Base-by-base conservation (phyloP, 2,888 invertebrate genomes). In the Sialis fuliginosa region DNA sequence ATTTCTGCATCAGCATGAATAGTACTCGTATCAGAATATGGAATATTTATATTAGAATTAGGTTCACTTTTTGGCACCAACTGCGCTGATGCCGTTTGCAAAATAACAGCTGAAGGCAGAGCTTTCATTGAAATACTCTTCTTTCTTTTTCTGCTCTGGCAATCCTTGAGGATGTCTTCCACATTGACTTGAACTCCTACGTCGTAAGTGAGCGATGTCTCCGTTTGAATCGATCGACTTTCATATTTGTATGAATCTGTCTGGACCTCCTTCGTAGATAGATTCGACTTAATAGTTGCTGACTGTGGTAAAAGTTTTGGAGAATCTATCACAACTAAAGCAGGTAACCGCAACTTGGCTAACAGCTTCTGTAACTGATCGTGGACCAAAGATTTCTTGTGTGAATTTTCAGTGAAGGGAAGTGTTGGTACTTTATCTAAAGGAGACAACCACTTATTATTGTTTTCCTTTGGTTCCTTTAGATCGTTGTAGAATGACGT, bases 21-120 rank as follows among this genome's bases (percentile, higher is more conserved):
- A 2, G 4, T 22, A 22, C 4, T 22, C 22, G 22, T 22, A 22
- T 22, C 4, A 4, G 22, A 22, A 22, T 22, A 2, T 22, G 2
- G 22, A 22, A 22, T 22, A 22, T 22, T 22, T 22, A 22, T 4
- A 22, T 22, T 22, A 2, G 22, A 22, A 22, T 22, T 22, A 22
- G 22, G 22, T 22, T 22, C 22, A 22, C 22, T 2, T 22, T 2
- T 51, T 5, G 52, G 61, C 39, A 65, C 52, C 5, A 65, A 52
- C 52, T 65, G 64, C 9, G 65, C 66, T 1, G 65, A 62, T 4
- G 66, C 65, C 13, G 64, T 47, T 22, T 59, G 56, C 8, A 64
- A 63, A 43, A 65, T 51, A 1, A 65, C 64, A 13, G 63, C 60
- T 6, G 41, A 6, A 40, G 13, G 44, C 7, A 43, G 44, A 9